These are phyloP conservation scores for Athene cunicularia DNA, from an alignment of 2,113 vertebrate genomes.

Conservation along the genomic window DNA sequence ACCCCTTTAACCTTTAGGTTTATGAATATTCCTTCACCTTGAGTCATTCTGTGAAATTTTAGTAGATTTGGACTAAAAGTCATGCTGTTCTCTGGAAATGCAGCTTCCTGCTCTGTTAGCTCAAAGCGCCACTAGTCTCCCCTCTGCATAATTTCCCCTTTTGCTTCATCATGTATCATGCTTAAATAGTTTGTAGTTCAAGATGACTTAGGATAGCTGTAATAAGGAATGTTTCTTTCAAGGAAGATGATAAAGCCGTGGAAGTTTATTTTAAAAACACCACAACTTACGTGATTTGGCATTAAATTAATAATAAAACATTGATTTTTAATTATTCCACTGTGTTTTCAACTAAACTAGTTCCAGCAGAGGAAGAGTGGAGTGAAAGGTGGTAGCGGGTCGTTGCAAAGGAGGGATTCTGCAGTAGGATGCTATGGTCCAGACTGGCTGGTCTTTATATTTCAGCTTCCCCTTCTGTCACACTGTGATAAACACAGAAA, in stretches of 20 bases:
- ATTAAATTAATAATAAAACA: neutral
- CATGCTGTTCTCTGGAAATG: neutral
- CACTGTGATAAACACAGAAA: neutral
- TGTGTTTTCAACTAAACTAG: neutral
- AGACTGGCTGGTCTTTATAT: neutral
- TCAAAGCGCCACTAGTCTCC: neutral
- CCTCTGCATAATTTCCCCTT: neutral
- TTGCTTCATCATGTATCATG: neutral
- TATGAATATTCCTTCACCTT: neutral
- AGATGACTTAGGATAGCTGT: neutral
- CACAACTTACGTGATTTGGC: fast-evolving
- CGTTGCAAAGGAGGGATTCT: neutral
- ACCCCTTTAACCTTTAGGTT: neutral
- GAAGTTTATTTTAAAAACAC: neutral
- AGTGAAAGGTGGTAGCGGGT: neutral
- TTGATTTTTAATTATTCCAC: neutral
- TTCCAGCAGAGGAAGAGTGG: neutral
- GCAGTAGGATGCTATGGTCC: neutral
- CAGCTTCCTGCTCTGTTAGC: neutral
- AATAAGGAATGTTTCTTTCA: neutral
- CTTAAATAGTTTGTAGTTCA: neutral
- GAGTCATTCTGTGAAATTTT: neutral
- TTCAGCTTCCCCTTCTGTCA: neutral
- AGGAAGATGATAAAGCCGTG: neutral
- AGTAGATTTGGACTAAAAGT: neutral